These are phyloP conservation scores for Pinctada fucata DNA, from an alignment of 2,888 invertebrate species.

Conservation along the genomic window DNA sequence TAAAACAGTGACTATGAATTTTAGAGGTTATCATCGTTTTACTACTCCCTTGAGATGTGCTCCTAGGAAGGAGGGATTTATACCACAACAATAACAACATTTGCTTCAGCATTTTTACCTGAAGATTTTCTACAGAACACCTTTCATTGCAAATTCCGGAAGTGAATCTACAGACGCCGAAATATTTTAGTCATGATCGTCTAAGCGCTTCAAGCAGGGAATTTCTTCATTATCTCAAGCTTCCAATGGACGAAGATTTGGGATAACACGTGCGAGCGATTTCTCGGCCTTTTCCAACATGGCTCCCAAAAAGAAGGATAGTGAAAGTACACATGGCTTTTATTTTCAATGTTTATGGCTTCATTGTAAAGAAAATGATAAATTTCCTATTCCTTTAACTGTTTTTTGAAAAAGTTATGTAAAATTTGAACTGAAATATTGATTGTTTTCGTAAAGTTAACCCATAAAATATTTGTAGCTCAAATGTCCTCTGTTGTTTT, in stretches of 20 bases:
- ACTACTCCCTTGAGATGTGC: no score
- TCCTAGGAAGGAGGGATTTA: no score
- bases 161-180: not conserved
- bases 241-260: not conserved
- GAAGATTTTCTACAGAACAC: no score
- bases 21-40: no score
- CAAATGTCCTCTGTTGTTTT: no score
- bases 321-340: constrained; percentile 32
- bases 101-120: no score
- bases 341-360: not conserved
- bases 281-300: constrained; percentile 80
- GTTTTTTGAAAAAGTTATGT: no score
- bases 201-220: not conserved
- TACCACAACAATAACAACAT: no score
- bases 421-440: no score
- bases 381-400: not conserved
- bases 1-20: no score
- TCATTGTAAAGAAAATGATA: not conserved
- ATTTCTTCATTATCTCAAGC: not conserved
- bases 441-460: no score
- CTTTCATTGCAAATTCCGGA: not conserved
- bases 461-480: no score
- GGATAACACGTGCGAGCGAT: constrained; percentile 59
- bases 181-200: not conserved
- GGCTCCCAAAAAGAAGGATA: constrained; percentile 84